A percentile compares a stretch with the other conserved stretches of the same genome.
Conservation (phyloP, 2,797 vertebrate genomes). For the Notamacropus eugenii region DNA sequence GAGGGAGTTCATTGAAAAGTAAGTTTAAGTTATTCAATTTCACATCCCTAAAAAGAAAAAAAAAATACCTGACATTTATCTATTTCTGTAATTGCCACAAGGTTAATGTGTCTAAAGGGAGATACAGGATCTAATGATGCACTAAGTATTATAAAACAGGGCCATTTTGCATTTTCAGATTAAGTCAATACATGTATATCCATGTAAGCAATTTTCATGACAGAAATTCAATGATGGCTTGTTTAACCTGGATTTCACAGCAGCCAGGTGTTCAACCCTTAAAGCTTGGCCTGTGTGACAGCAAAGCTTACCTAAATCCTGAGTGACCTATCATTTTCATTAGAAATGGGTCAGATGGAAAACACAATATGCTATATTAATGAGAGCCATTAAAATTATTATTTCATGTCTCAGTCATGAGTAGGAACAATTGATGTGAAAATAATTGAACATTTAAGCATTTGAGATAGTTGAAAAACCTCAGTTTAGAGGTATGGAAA, state of each 20-base stretch:
- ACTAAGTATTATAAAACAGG: slow-evolving; percentile 77
- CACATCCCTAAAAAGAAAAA: slow-evolving; percentile 38
- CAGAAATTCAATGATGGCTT: slow-evolving; percentile 80
- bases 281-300: background rate
- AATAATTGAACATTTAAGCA: background rate
- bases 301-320: background rate
- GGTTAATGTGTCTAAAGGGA: slow-evolving; percentile 67
- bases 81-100: slow-evolving; percentile 54
- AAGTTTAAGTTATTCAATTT: slow-evolving; percentile 56
- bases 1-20: slow-evolving; percentile 45
- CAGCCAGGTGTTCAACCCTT: slow-evolving; percentile 47
- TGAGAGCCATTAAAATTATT: background rate
- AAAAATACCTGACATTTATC: slow-evolving; percentile 44
- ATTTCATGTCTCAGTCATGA: background rate
- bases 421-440: background rate
- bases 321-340: slow-evolving; percentile 44
- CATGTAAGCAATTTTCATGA: slow-evolving; percentile 78
- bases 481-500: background rate
- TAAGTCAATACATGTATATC: slow-evolving; percentile 79
- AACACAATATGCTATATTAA: background rate
- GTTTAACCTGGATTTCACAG: slow-evolving; percentile 69
- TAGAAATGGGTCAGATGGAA: slow-evolving; percentile 42
- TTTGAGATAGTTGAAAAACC: background rate
- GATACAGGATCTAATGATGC: slow-evolving; percentile 58
- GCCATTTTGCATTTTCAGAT: slow-evolving; percentile 79